These are phyloP conservation scores for Tetramorium bicarinatum DNA, from an alignment of 2,888 invertebrate genomes.

Conservation along the genomic window DNA sequence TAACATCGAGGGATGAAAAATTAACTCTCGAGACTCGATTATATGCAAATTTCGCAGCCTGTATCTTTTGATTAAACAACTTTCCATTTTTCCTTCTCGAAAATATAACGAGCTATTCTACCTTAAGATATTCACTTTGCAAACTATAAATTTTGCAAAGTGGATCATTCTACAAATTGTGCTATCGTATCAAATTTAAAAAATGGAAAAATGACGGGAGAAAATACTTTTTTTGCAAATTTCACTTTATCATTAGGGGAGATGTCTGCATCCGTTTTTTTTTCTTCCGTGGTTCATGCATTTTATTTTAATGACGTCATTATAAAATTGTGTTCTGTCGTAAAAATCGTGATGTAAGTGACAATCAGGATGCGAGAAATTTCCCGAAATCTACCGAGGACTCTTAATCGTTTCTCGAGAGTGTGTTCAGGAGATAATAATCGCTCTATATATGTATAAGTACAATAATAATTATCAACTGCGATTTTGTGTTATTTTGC, in stretches of 20 bases:
- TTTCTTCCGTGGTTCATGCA: neutral
- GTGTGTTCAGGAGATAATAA: neutral
- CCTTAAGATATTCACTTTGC: neutral
- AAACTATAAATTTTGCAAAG: neutral
- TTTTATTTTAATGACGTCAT: neutral
- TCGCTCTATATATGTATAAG: neutral
- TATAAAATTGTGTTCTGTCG: slow-evolving; percentile 28
- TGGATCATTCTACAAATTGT: neutral
- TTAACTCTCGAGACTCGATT: slow-evolving; percentile 24
- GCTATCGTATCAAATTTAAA: slow-evolving; percentile 16
- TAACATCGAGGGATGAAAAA: slow-evolving; percentile 14
- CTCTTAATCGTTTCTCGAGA: slow-evolving; percentile 22
- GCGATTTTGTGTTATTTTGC: slow-evolving; percentile 59
- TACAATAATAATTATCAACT: slow-evolving; percentile 25
- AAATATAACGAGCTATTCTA: slow-evolving; percentile 3
- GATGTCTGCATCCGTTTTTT: neutral
- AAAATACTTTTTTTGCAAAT: slow-evolving; percentile 5
- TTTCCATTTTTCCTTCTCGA: neutral
- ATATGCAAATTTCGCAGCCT: neutral
- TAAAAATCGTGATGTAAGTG: slow-evolving; percentile 1
- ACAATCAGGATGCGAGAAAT: neutral
- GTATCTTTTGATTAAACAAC: slow-evolving; percentile 1
- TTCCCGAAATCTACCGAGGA: neutral
- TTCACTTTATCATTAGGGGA: neutral
- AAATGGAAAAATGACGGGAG: neutral